Conservation (phyloP, 2,797 vertebrate genomes). For the Crenichthys baileyi region DNA sequence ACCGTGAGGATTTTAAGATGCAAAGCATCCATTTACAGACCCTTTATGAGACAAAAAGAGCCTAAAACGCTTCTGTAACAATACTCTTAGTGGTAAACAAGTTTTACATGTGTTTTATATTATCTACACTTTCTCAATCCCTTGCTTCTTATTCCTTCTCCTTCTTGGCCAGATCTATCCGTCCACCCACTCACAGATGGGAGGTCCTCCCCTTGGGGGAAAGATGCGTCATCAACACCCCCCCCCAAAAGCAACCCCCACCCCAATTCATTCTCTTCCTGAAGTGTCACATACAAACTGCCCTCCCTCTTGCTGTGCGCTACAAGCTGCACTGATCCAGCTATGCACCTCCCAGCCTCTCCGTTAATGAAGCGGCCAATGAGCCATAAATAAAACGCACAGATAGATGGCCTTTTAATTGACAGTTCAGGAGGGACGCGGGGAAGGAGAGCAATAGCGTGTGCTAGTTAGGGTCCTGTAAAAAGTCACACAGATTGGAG, state of each 20-base stretch:
- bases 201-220: constrained; percentile 65
- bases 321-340: constrained; percentile 46
- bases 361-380: constrained; percentile 72
- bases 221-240: constrained; percentile 74
- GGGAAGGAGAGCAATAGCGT: constrained; percentile 18
- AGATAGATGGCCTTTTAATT: constrained; percentile 68
- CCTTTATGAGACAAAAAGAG: neutral
- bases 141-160: constrained; percentile 21
- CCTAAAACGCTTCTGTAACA: neutral
- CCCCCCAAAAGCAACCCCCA: constrained; percentile 67
- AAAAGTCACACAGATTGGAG: constrained; percentile 43
- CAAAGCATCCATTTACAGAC: neutral
- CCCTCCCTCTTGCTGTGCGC: constrained; percentile 14
- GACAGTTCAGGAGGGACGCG: constrained; percentile 45
- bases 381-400: constrained; percentile 70
- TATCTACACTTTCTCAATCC: constrained; percentile 23
- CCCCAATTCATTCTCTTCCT: constrained; percentile 46
- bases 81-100: neutral
- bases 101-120: constrained; percentile 1
- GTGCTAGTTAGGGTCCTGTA: constrained; percentile 15
- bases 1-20: constrained; percentile 27
- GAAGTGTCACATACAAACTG: constrained; percentile 8
- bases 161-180: constrained; percentile 44
- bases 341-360: constrained; percentile 39
- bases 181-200: constrained; percentile 71